Evolutionary conservation across 2,797 vertebrate species (phyloP), one percentile per base, ranked within the genome.

Genomic region (Balearica regulorum): DNA sequence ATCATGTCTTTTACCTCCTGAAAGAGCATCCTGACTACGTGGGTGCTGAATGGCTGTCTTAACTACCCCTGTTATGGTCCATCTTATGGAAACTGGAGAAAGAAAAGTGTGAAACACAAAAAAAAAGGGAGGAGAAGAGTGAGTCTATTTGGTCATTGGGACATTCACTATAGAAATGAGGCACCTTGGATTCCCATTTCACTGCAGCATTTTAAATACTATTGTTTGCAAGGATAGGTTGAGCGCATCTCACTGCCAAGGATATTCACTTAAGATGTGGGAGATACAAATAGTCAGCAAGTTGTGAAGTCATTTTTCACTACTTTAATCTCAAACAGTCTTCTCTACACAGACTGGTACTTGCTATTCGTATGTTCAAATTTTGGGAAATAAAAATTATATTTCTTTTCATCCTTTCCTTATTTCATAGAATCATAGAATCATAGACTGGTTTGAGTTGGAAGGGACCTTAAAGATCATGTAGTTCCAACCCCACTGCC

Each of bases 21-120:
- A 72, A 72, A 57, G 39, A 48, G 17, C 24, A 55, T 51, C 58
- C 37, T 66, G 35, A 39, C 13, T 84, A 51, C 19, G 26, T 41
- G 39, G 1, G 12, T 66, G 28, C 33, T 43, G 33, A 61, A 46
- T 39, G 29, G 3, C 18, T 82, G 11, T 43, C 37, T 58, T 58
- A 39, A 10, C 15, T 46, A 39, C 18, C 37, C 11, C 6, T 51
- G 6, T 35, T 66, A 31, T 0, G 1, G 21, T n/a, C 16, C 1
- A 0, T 57, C 22, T 37, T 68, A 31, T 5, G n/a, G 69, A 37
- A 80, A 57, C 16, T n/a, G 19, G 6, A 76, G 62, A 39, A 69
- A 62, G 18, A 48, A 70, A 81, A 57, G 14, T 21, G 7, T 25
- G 46, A 83, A 31, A n/a, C 9, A 28, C 3, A 22, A 35, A 76